Evolutionary conservation across 2,888 invertebrate species (phyloP).

Genomic region (Amiota mariae): DNA sequence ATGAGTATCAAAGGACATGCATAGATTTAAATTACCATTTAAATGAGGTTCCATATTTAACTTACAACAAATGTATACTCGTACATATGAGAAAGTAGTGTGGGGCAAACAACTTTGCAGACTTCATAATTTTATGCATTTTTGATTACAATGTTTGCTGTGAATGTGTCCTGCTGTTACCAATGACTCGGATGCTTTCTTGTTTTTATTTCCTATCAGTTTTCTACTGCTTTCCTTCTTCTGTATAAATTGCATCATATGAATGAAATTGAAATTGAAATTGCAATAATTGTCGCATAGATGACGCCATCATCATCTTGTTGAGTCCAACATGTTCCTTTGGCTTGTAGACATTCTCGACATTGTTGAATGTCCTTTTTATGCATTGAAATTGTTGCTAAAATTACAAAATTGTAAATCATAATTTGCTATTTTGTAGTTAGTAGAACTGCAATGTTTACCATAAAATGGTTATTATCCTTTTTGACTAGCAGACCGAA

Average conservation of each 20-base stretch:
- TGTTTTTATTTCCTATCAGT: not conserved
- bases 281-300: constrained; percentile 17
- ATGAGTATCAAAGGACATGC: no score
- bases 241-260: not conserved
- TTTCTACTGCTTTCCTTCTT: not conserved
- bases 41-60: no score
- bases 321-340: no score
- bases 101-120: not conserved
- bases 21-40: no score
- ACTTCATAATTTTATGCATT: constrained; percentile 25
- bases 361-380: not conserved
- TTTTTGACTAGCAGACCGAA: not conserved
- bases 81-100: not conserved
- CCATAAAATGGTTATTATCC: constrained; percentile 24
- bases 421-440: constrained; percentile 16
- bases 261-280: no score
- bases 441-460: not conserved
- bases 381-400: constrained; percentile 12
- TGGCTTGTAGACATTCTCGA: not conserved
- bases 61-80: no score
- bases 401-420: constrained; percentile 22
- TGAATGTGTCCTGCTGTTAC: not conserved
- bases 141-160: constrained; percentile 9
- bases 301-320: not conserved
- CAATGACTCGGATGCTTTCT: not conserved